Evolutionary conservation across 2,888 invertebrate species (phyloP).

Genomic region (Megalurothrips usitatus): DNA sequence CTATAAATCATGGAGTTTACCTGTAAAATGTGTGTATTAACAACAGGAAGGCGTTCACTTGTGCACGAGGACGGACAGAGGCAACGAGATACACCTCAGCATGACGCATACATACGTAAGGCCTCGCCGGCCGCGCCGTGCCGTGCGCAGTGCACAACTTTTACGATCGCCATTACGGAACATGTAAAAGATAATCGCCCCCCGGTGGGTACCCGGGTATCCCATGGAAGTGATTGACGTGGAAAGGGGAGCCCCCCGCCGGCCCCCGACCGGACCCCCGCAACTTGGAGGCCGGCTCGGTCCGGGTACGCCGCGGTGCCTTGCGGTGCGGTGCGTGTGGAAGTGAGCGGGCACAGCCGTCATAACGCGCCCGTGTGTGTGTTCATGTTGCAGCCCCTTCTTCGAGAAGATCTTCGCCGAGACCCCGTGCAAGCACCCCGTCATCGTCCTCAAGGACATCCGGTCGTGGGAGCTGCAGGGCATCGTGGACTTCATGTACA

Average conservation of each 20-base stretch:
- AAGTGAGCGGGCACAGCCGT: too few relatives aligned
- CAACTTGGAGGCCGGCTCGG: not conserved
- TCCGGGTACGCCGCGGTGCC: not conserved
- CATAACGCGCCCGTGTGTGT: slow-evolving; percentile 26
- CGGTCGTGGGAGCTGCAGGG: slow-evolving; percentile 84
- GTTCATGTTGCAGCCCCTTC: slow-evolving; percentile 66
- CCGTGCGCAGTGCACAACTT: not conserved
- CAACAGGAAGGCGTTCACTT: slow-evolving; percentile 17
- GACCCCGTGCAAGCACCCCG: slow-evolving; percentile 89
- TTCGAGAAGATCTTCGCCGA: slow-evolving; percentile 85
- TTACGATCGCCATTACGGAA: slow-evolving; percentile 17
- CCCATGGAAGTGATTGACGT: slow-evolving; percentile 24
- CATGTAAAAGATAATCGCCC: slow-evolving; percentile 25
- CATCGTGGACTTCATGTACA: slow-evolving; percentile 90
- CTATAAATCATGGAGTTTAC: slow-evolving; percentile 17
- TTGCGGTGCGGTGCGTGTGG: not conserved
- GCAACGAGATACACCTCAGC: not conserved
- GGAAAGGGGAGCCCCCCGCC: not conserved
- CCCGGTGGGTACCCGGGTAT: not conserved
- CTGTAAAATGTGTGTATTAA: slow-evolving; percentile 25
- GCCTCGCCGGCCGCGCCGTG: not conserved
- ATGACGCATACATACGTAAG: slow-evolving; percentile 17
- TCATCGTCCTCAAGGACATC: slow-evolving; percentile 86
- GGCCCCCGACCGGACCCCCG: not conserved
- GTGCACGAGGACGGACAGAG: not conserved